Conservation (phyloP, 2,888 invertebrate species). For the Erpobdella octoculata region DNA sequence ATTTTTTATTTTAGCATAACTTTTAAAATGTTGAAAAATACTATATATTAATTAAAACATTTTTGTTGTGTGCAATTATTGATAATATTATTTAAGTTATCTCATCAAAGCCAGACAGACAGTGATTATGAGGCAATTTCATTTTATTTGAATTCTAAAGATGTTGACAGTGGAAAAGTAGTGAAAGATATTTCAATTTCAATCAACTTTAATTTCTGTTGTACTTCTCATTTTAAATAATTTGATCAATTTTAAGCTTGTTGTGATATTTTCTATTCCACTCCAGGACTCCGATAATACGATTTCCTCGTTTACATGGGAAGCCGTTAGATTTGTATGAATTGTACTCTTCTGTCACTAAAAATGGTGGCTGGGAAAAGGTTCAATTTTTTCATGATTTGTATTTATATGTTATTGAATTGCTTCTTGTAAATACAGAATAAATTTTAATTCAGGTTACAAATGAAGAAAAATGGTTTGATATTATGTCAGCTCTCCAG, state of each 20-base stretch:
- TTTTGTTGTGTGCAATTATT: no score
- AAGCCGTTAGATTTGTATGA: slow-evolving; percentile 82
- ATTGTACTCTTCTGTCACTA: slow-evolving; percentile 82
- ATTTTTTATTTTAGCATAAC: no score
- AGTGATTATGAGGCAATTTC: no score
- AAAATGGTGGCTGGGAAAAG: slow-evolving; percentile 87
- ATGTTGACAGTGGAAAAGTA: not conserved
- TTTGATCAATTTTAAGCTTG: slow-evolving; percentile 7
- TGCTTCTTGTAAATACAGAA: not conserved
- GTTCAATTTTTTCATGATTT: no score
- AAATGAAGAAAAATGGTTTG: slow-evolving; percentile 77
- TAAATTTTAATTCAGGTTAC: slow-evolving; percentile 60
- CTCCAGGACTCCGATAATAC: slow-evolving; percentile 63
- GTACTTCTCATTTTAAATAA: no score
- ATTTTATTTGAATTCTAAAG: not conserved
- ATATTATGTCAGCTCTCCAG: slow-evolving; percentile 58
- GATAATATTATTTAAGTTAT: no score
- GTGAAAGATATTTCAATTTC: not conserved
- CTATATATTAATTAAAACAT: no score
- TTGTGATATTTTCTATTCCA: slow-evolving; percentile 34
- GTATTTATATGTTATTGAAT: not conserved
- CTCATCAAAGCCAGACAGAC: no score
- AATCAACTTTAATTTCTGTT: no score
- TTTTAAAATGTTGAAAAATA: no score
- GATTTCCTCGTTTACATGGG: slow-evolving; percentile 73